Evolutionary conservation across 2,797 vertebrate genomes (phyloP), one percentile per base, ranked within the genome.

Genomic region (Pseudochirops cupreus): DNA sequence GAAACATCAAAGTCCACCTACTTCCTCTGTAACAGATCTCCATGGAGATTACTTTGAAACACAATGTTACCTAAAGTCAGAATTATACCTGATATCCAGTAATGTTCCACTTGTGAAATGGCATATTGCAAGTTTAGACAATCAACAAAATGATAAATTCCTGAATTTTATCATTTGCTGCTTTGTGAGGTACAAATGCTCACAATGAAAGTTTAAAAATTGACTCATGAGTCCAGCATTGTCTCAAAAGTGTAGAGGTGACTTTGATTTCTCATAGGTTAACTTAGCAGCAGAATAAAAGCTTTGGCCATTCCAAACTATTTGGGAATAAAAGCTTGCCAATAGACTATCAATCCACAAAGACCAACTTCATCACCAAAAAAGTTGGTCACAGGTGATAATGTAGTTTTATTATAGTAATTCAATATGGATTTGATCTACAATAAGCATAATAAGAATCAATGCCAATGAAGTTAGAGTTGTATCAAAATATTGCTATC

Each of bases 211-310:
- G n/a, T n/a, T 16, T 67, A 16, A 18, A 33, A 67, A 67, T 67
- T 4, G 14, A 1, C 5, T 67, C 5, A n/a, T n/a, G 62, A 1
- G 5, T n/a, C 5, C 5, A 67, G 1, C 14, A 16, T 1, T n/a
- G 13, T 1, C 13, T 67, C 14, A 13, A 67, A 67, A 67, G 33
- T n/a, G 5, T 6, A 67, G 13, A 18, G 33, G 62, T 67, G 58
- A 59, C 26, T 18, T 5, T 31, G 13, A 5, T 4, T n/a, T 67
- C 33, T 67, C 33, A 67, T n/a, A 67, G 5, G 5, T n/a, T 33
- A 54, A 54, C 10, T n/a, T 67, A n/a, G 62, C 33, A 33, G 62
- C 31, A 67, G 62, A 16, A 14, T 67, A 16, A 67, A 67, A 67
- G 1, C 33, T 33, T n/a, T 16, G 62, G 13, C 6, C 6, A 16